A percentile compares a stretch with the other conserved stretches of the same genome.
These are phyloP conservation scores for Heliconius hermathena DNA, from an alignment of 1,140 invertebrate genomes.

Conservation along the genomic window DNA sequence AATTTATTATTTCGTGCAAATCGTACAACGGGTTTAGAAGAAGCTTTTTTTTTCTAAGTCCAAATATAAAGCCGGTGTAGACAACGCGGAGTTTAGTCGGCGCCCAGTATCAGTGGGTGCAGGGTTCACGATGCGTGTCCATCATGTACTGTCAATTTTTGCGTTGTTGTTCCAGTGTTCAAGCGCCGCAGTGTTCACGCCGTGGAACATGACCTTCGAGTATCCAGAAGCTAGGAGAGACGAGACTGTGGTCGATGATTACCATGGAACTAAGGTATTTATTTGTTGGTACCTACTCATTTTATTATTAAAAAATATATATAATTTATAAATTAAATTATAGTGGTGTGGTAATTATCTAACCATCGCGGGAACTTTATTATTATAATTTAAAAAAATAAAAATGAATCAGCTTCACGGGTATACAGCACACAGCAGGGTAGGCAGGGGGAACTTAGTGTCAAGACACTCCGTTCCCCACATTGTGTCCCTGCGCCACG, in stretches of 20 bases:
- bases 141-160: constrained; percentile 55
- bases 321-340: not conserved
- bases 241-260: constrained; percentile 89
- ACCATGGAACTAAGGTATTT: constrained; percentile 91
- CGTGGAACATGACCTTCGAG: constrained; percentile 72
- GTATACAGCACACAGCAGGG: too few relatives aligned
- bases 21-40: not conserved
- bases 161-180: constrained; percentile 72
- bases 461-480: too few relatives aligned
- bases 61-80: constrained; percentile 55
- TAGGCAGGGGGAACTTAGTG: too few relatives aligned
- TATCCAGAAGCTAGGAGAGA: constrained; percentile 92
- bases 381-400: too few relatives aligned
- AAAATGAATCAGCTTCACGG: too few relatives aligned
- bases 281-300: constrained; percentile 32
- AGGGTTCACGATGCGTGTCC: constrained; percentile 47
- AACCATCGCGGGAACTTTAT: too few relatives aligned
- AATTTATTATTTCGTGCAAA: not conserved
- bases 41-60: constrained; percentile 21
- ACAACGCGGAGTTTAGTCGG: constrained; percentile 49
- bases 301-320: not conserved
- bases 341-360: not conserved
- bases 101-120: constrained; percentile 42
- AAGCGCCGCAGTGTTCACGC: constrained; percentile 49
- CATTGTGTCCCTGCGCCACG: too few relatives aligned